Base-by-base conservation (phyloP, 1,140 invertebrate species). In the Ceratoteleas bidentatus region DNA sequence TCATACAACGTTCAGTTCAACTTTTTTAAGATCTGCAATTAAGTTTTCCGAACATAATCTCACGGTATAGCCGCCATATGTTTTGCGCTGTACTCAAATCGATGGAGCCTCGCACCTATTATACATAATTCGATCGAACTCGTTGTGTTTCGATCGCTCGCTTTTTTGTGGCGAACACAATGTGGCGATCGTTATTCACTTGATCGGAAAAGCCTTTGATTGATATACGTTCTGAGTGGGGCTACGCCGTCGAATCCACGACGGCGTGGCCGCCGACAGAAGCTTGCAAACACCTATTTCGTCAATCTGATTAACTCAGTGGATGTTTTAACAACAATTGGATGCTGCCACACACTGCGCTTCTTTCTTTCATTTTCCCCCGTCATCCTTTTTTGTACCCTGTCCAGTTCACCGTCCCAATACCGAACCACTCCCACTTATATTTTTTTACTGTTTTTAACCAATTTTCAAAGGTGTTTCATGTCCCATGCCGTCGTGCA, bases 51-150 rank as follows among this genome's bases (percentile, higher is more conserved):
- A 75, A 74, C 16, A 76, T 77, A 24, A 56, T 75, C 70, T 69
- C 76, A 78, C 73, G 43, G 54, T 78, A 81, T 78, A 84, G 65
- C 61, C 74, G 83, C 70, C 83, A 76, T 72, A 57, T 81, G 77
- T 77, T 65, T 78, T 84, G 77, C 70, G 82, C 74, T 81, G 65
- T 84, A 81, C 54, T 77, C 76, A 83, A 77, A 52, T 84, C 70
- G 61, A 81, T 81, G 78, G 79, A 84, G 77, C 82, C 73, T 78
- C 73, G 79, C 83, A 79, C 70, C 65, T 73, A 24, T 24, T 24
- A 24, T 24, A 73, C 38, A 58, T 70, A 58, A 34, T 16, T 69
- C 73, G 56, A 80, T 79, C 54, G 56, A 57, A 75, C 53, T 57
- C 45, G 61, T 69, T 68, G 34, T 49, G 38, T 69, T 81, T 64